phyloP scores from a whole-genome alignment of 2,888 invertebrate genomes.

The Ophioninae sp. region DNA sequence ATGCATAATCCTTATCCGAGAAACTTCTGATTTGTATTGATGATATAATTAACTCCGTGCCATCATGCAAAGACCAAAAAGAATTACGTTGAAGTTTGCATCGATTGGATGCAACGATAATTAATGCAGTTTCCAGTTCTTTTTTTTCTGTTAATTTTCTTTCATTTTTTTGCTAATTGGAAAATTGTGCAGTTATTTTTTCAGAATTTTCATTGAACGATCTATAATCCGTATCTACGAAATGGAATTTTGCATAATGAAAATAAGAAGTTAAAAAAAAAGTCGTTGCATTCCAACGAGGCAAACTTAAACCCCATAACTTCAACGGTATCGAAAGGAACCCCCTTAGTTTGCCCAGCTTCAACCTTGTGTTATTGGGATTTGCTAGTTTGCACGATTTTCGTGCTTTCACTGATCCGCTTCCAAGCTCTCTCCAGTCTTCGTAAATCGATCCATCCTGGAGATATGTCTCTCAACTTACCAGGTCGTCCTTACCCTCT shows the following conservation, averaged over 20 bases:
- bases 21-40: neutral
- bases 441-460: constrained; percentile 41
- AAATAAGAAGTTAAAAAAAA: too few species aligned
- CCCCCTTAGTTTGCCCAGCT: constrained; percentile 15
- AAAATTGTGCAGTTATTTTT: too few species aligned
- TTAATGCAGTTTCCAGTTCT: too few species aligned
- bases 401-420: constrained; percentile 48
- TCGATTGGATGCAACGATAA: too few species aligned
- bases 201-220: too few species aligned
- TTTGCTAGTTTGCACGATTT: constrained; percentile 48
- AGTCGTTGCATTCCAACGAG: too few species aligned
- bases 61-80: neutral
- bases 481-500: neutral
- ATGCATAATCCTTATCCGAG: neutral
- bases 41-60: neutral
- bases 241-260: too few species aligned
- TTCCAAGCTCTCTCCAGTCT: constrained; percentile 39
- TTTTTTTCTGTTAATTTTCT: too few species aligned
- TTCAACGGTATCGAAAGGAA: constrained; percentile 2
- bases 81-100: neutral
- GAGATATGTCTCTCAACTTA: neutral
- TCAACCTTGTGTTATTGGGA: constrained; percentile 42
- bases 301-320: too few species aligned
- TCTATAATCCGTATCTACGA: too few species aligned
- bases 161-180: too few species aligned